A percentile compares a stretch with the other conserved stretches of the same genome.
Evolutionary conservation across 64 coral and sea anemone genomes (phyloP).

Genomic region (Platygyra sinensis): DNA sequence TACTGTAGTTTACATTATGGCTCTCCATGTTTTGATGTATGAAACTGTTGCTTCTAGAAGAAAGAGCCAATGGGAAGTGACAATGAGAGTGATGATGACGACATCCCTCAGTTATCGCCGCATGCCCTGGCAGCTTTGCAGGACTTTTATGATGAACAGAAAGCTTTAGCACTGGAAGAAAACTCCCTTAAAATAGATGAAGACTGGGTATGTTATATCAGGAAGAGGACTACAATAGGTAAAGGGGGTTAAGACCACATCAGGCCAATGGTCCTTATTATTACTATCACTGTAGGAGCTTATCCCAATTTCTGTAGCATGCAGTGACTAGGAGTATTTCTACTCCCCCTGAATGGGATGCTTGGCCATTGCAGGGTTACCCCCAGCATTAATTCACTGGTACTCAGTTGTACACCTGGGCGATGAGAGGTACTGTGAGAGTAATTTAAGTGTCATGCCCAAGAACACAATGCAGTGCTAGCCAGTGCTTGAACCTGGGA

Average conservation of each 20-base stretch:
- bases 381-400: no score
- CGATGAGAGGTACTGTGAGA: no score
- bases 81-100: constrained; percentile 46
- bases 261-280: neutral
- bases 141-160: constrained; percentile 63
- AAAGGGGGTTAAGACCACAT: neutral
- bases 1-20: no score
- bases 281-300: neutral
- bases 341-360: no score
- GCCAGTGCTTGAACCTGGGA: no score
- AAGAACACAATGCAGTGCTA: no score
- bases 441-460: no score
- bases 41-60: neutral
- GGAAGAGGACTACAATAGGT: no score
- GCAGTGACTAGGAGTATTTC: no score
- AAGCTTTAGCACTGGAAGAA: constrained; percentile 31
- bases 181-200: constrained; percentile 57
- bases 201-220: constrained; percentile 59
- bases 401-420: no score
- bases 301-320: neutral
- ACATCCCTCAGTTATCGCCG: constrained; percentile 41
- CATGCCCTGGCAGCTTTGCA: constrained; percentile 74
- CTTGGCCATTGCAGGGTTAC: no score
- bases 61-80: neutral
- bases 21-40: no score